Base-by-base conservation (phyloP, 2,113 vertebrate species). In the Platycercus adscitus region DNA sequence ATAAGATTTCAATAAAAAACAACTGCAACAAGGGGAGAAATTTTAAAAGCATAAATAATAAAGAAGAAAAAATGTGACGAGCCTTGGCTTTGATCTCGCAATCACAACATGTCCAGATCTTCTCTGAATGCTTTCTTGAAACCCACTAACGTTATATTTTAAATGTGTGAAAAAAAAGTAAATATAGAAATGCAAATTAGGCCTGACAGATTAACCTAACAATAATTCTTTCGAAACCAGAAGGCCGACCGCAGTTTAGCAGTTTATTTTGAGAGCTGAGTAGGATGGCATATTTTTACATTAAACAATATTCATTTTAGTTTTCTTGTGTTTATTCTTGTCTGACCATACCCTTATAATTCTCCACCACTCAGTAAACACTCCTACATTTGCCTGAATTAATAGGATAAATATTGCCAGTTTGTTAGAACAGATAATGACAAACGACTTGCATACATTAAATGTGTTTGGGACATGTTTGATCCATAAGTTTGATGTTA, bases 261-360 rank as follows among this genome's bases (percentile, higher is more conserved):
- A 73, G 56, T 90, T 89, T 96, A 93, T 93, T 97, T 83, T 81
- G 64, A 91, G 94, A 84, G 55, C 81, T 93, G 73, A 66, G 82
- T 90, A 78, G 95, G 82, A 61, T 83, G 80, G 50, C 60, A 60
- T 94, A 86, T 92, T 96, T 96, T 86, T 94, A 75, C 64, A 91
- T 88, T 90, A 91, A 97, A 94, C 92, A 91, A 89, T 97, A 95
- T 96, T 97, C 12, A 84, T 95, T 97, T 97, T 95, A 79, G 71
- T 90, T 81, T 86, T 77, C 44, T 89, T 98, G 91, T 98, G 98
- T 97, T 98, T 98, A 98, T 97, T 95, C 96, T 95, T 96, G 86
- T 93, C 95, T 97, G 95, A 96, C 86, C 88, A 82, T 87, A 93
- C 50, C 85, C 33, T 85, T 86, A 8, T 47, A 89, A 73, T 65